phyloP scores from a whole-genome alignment of 2,113 vertebrate genomes.

The Apteryx mantelli region DNA sequence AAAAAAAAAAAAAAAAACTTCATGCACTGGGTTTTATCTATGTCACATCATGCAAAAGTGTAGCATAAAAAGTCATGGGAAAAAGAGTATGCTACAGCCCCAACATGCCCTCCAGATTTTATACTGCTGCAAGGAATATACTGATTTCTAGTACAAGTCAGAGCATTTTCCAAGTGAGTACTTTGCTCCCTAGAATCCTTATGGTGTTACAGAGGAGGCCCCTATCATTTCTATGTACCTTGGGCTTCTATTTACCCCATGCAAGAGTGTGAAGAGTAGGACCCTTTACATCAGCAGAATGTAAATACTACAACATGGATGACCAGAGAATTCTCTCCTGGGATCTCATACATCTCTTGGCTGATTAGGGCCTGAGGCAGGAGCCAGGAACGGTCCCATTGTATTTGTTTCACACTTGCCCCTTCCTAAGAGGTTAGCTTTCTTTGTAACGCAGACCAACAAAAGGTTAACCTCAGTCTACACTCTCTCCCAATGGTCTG shows the following conservation, averaged over 20 bases:
- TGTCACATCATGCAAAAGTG: neutral
- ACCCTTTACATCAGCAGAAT: neutral
- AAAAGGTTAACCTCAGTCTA: neutral
- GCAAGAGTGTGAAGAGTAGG: neutral
- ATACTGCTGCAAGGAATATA: neutral
- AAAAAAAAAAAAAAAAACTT: neutral
- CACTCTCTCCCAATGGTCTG: neutral
- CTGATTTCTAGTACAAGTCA: neutral
- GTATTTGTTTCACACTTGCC: neutral
- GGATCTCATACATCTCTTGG: neutral
- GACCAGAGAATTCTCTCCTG: neutral
- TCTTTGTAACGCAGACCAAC: neutral
- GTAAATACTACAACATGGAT: neutral
- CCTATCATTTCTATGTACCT: neutral
- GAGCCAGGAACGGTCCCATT: neutral
- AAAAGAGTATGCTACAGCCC: neutral
- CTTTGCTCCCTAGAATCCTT: neutral
- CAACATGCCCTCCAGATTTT: neutral
- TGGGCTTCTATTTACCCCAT: neutral
- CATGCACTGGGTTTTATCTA: neutral
- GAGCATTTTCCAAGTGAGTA: neutral
- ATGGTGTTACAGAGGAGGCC: too few relatives aligned
- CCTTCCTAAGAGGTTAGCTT: neutral
- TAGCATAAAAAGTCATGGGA: neutral
- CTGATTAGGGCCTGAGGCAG: fast-evolving